Conservation (phyloP, 2,797 vertebrate species). For the Hemibagrus guttatus region DNA sequence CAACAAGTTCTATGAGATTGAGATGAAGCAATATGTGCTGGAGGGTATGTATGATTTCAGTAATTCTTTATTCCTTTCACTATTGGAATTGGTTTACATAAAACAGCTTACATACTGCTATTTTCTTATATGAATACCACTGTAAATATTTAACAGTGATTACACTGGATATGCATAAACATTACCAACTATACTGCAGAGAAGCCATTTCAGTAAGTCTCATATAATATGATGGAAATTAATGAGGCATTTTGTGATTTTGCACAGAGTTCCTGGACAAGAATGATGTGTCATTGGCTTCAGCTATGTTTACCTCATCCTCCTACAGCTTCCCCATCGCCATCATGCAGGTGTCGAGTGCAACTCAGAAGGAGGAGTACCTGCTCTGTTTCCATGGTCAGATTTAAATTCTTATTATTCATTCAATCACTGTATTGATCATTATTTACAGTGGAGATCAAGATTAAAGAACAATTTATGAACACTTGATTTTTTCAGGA, state of each 20-base stretch:
- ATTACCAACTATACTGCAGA: neutral
- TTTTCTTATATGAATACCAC: neutral
- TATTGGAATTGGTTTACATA: neutral
- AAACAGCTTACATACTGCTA: neutral
- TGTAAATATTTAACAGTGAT: neutral
- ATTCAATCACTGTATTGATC: neutral
- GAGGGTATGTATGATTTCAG: conserved; percentile 78
- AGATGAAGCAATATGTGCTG: conserved; percentile 98
- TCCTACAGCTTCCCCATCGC: conserved; percentile 87
- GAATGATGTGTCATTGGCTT: conserved; percentile 85
- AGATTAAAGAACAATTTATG: no score
- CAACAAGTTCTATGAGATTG: conserved; percentile 99
- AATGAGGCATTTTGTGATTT: conserved; percentile 33
- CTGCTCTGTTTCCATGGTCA: conserved; percentile 89
- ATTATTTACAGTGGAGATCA: no score
- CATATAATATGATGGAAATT: neutral
- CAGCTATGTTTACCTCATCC: conserved; percentile 84
- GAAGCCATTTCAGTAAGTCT: neutral
- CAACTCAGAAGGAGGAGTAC: conserved; percentile 86
- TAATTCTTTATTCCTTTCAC: neutral
- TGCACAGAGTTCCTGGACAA: conserved; percentile 87
- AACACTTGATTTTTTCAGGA: no score
- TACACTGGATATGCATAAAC: neutral
- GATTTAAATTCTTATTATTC: conserved; percentile 1
- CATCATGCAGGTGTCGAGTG: conserved; percentile 83